Conservation (phyloP, 2,113 vertebrate species). For the Eira barbara region DNA sequence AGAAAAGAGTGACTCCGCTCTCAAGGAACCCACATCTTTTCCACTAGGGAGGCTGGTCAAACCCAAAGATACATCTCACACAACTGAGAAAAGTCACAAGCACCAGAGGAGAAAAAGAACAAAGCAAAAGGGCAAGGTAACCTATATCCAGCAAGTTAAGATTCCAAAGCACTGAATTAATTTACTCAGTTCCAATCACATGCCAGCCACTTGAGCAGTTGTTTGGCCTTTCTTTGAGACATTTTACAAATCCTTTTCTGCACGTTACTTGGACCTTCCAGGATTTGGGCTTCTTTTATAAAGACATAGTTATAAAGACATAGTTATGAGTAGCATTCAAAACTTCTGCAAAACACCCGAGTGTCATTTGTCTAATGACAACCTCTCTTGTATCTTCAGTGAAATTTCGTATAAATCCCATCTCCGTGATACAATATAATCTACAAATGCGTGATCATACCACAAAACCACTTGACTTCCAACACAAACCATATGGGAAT, state of each 20-base stretch:
- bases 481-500: neutral
- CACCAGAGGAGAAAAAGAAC: neutral
- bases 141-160: neutral
- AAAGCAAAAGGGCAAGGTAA: neutral
- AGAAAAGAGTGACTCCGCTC: neutral
- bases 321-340: neutral
- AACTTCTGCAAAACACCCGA: neutral
- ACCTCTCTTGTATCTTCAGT: neutral
- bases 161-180: neutral
- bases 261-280: neutral
- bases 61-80: neutral
- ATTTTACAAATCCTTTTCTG: slow-evolving; percentile 28
- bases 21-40: neutral
- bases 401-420: neutral
- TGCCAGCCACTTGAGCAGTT: neutral
- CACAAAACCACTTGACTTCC: neutral
- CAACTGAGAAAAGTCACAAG: neutral
- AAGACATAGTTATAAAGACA: neutral
- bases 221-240: neutral
- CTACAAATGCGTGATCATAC: neutral
- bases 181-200: neutral
- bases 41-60: neutral
- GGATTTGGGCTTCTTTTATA: neutral
- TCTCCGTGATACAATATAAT: neutral
- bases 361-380: neutral